These are phyloP conservation scores for Linepithema humile DNA, from an alignment of 1,140 invertebrate genomes.

Conservation along the genomic window DNA sequence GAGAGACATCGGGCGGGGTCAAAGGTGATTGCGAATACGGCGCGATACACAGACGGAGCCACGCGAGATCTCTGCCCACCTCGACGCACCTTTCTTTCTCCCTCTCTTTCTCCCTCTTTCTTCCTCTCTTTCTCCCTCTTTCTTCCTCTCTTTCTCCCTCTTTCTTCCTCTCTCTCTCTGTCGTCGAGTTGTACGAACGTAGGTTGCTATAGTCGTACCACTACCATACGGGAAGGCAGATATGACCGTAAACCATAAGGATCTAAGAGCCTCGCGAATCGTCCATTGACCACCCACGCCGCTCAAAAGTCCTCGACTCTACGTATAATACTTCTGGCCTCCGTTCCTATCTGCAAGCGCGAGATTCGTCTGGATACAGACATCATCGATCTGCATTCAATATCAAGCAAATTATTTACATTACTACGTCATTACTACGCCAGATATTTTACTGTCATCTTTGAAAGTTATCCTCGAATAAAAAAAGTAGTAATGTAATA, in stretches of 20 bases:
- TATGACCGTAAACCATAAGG: conserved; percentile 68
- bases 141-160: too few species aligned
- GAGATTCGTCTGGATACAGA: not conserved
- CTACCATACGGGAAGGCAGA: conserved; percentile 54
- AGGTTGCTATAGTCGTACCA: conserved; percentile 50
- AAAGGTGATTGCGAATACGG: conserved; percentile 61
- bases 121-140: too few species aligned
- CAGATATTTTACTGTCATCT: not conserved
- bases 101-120: not conserved
- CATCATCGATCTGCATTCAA: not conserved
- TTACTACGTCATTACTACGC: not conserved
- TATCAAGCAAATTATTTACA: not conserved
- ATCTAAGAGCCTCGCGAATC: conserved; percentile 61
- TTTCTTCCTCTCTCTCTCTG: conserved; percentile 41
- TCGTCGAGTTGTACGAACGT: conserved; percentile 53
- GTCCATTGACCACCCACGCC: conserved; percentile 71
- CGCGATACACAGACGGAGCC: conserved; percentile 42
- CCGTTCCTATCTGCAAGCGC: conserved; percentile 14
- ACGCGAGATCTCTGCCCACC: conserved; percentile 63
- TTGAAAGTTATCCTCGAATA: not conserved
- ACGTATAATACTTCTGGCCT: not conserved
- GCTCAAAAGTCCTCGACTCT: conserved; percentile 24
- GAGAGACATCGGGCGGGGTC: conserved; percentile 48
- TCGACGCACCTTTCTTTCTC: conserved; percentile 43
- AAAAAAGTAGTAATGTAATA: too few species aligned